Conservation (phyloP, 2,888 invertebrate species). For the Meloe dianella region DNA sequence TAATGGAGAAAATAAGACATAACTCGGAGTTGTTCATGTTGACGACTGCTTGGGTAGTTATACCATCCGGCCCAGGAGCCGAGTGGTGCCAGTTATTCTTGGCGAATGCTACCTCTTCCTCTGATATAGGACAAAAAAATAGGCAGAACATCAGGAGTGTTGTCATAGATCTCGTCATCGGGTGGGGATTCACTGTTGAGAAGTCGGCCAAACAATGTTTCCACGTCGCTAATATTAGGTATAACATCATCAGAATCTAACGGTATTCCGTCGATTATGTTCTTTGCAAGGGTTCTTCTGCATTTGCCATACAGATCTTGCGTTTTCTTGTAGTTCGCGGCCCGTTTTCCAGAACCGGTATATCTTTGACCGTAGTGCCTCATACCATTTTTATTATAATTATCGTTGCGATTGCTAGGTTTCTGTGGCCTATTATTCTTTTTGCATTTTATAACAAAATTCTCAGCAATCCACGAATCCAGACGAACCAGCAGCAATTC, state of each 20-base stretch:
- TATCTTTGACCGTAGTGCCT: background rate
- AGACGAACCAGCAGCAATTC: too few relatives aligned
- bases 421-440: too few relatives aligned
- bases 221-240: slow-evolving; percentile 19
- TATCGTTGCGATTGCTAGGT: too few relatives aligned
- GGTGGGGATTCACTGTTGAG: slow-evolving; percentile 20
- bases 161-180: background rate
- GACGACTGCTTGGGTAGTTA: slow-evolving; percentile 19
- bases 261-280: slow-evolving; percentile 17
- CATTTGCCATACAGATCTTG: slow-evolving; percentile 29
- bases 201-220: slow-evolving; percentile 18
- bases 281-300: slow-evolving; percentile 16
- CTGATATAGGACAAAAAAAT: background rate
- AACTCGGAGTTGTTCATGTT: background rate
- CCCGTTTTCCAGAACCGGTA: slow-evolving; percentile 9
- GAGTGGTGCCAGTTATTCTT: slow-evolving; percentile 23
- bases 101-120: background rate
- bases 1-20: background rate
- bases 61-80: slow-evolving; percentile 32
- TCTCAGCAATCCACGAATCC: too few relatives aligned
- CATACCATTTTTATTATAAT: too few relatives aligned
- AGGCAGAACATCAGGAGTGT: background rate
- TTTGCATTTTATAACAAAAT: too few relatives aligned
- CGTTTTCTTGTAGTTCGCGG: slow-evolving; percentile 24
- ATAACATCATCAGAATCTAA: background rate